Conservation (phyloP, 2,888 invertebrate genomes). For the Apotomis betuletana region DNA sequence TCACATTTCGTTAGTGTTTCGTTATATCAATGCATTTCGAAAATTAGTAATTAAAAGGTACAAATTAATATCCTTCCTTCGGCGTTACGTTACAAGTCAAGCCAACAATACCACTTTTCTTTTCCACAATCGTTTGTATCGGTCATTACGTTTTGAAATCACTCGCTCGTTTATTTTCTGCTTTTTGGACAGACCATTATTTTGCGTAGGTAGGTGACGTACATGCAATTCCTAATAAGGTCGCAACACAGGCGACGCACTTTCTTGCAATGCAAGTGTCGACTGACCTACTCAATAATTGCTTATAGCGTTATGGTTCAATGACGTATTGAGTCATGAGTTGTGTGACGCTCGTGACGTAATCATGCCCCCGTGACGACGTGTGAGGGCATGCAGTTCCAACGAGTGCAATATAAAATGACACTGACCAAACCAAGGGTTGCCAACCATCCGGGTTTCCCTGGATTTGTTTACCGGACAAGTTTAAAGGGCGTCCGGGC, state of each 20-base stretch:
- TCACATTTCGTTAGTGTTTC: too few relatives aligned
- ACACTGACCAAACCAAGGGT: too few relatives aligned
- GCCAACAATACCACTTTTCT: too few relatives aligned
- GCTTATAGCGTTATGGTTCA: conserved; percentile 57
- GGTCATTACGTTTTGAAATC: neutral
- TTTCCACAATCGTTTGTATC: neutral
- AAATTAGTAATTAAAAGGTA: too few relatives aligned
- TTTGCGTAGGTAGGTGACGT: conserved; percentile 6
- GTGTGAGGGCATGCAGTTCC: conserved; percentile 19
- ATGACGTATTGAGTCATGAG: conserved; percentile 61
- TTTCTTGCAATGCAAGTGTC: conserved; percentile 45
- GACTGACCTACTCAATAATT: conserved; percentile 61
- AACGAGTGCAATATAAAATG: neutral
- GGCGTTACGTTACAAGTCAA: too few relatives aligned
- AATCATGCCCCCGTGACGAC: conserved; percentile 34
- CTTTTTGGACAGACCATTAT: neutral
- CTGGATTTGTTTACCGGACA: too few relatives aligned
- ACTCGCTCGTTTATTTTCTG: neutral
- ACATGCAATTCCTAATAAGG: conserved; percentile 18
- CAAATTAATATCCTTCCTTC: too few relatives aligned
- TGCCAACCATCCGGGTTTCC: too few relatives aligned
- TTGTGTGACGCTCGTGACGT: conserved; percentile 46
- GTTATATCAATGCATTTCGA: too few relatives aligned
- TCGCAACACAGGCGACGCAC: conserved; percentile 2
- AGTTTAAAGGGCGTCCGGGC: too few relatives aligned